These are phyloP conservation scores for Ichneumon xanthorius DNA, from an alignment of 2,888 invertebrate species.

Conservation along the genomic window DNA sequence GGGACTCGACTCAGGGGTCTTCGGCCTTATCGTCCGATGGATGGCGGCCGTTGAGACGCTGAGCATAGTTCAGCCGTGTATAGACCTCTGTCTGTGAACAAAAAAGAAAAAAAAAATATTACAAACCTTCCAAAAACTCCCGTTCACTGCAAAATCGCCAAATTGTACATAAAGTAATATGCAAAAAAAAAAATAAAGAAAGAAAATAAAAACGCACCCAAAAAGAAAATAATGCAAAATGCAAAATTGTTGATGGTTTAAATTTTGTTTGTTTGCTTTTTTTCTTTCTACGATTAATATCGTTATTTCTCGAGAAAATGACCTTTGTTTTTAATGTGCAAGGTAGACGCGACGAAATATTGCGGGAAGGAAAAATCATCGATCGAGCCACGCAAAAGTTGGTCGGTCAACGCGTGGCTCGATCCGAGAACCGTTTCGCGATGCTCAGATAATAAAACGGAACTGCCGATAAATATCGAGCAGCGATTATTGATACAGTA, in stretches of 20 bases:
- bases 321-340: neutral
- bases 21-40: conserved; percentile 64
- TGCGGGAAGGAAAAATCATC: conserved; percentile 3
- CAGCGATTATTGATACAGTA: neutral
- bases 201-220: neutral
- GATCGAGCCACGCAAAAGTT: conserved; percentile 4
- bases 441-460: neutral
- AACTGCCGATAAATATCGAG: neutral
- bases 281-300: neutral
- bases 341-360: neutral
- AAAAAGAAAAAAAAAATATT: conserved; percentile 8
- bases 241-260: neutral
- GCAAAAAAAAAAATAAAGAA: neutral
- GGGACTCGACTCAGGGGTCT: conserved; percentile 61
- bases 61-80: conserved; percentile 53
- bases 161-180: neutral
- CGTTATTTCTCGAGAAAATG: neutral
- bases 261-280: neutral
- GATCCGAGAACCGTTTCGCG: neutral
- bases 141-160: neutral
- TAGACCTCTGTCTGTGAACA: neutral
- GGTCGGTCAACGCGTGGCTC: neutral
- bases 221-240: neutral
- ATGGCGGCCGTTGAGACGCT: conserved; percentile 65
- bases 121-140: neutral